Conservation (phyloP, 2,888 invertebrate genomes). For the Zeuzera pyrina region DNA sequence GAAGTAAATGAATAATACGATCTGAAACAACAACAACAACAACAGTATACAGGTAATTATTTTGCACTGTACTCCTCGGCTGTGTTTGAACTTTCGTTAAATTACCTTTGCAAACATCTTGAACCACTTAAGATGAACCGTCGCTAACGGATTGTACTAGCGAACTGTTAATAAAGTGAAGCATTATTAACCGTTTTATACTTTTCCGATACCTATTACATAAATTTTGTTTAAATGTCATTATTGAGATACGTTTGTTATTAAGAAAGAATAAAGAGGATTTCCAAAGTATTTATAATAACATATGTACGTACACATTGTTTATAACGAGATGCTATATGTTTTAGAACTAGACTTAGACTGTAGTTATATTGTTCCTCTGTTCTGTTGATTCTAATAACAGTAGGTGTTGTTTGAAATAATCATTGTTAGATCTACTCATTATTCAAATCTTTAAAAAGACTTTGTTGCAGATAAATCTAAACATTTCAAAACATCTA, state of each 20-base stretch:
- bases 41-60: neutral
- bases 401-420: too few relatives aligned
- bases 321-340: too few relatives aligned
- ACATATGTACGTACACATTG: too few relatives aligned
- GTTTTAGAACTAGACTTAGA: too few relatives aligned
- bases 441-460: too few relatives aligned
- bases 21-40: conserved; percentile 27
- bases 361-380: too few relatives aligned
- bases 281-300: conserved; percentile 4
- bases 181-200: conserved; percentile 58
- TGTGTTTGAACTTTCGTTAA: neutral
- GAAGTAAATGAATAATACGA: conserved; percentile 37
- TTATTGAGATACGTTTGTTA: conserved; percentile 25
- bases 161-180: conserved; percentile 51
- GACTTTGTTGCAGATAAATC: too few relatives aligned
- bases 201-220: conserved; percentile 59
- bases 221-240: conserved; percentile 48
- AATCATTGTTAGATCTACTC: too few relatives aligned
- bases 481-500: too few relatives aligned
- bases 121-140: conserved; percentile 43
- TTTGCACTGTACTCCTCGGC: neutral
- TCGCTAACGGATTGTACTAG: conserved; percentile 43
- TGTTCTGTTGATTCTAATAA: too few relatives aligned
- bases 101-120: conserved; percentile 50
- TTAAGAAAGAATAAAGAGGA: conserved; percentile 35